Evolutionary conservation across 2,888 invertebrate genomes (phyloP).

Genomic region (Halictus quadricinctus): DNA sequence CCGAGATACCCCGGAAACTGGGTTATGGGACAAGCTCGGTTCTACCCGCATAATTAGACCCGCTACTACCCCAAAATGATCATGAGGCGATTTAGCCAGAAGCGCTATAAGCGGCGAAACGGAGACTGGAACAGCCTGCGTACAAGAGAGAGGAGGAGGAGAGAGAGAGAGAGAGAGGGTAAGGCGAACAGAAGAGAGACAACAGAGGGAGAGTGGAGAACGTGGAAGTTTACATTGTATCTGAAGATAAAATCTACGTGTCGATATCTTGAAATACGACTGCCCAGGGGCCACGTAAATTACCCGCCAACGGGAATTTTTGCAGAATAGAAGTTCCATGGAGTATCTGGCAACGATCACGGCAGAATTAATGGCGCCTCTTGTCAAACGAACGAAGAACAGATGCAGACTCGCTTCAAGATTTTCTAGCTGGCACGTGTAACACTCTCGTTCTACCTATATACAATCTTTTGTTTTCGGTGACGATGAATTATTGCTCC

Average conservation of each 20-base stretch:
- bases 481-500: neutral
- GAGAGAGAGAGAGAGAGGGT: neutral
- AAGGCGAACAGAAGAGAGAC: constrained; percentile 11
- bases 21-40: constrained; percentile 59
- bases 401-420: neutral
- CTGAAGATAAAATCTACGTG: constrained; percentile 42
- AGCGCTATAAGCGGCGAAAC: constrained; percentile 16
- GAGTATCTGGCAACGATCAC: constrained; percentile 18
- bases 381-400: constrained; percentile 17
- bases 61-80: constrained; percentile 48
- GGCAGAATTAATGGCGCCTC: constrained; percentile 32
- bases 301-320: constrained; percentile 36
- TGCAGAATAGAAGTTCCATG: neutral
- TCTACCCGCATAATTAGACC: constrained; percentile 58
- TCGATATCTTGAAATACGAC: constrained; percentile 47
- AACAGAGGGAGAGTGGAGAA: constrained; percentile 4
- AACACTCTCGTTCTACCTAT: neutral
- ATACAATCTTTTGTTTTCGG: neutral
- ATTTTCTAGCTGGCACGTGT: neutral
- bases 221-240: constrained; percentile 37
- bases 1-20: constrained; percentile 59
- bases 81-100: constrained; percentile 46
- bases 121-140: constrained; percentile 19
- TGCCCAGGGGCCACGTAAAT: constrained; percentile 39
- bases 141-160: neutral